Evolutionary conservation across 2,113 vertebrate species (phyloP).

Genomic region (Gymnobelideus leadbeateri): DNA sequence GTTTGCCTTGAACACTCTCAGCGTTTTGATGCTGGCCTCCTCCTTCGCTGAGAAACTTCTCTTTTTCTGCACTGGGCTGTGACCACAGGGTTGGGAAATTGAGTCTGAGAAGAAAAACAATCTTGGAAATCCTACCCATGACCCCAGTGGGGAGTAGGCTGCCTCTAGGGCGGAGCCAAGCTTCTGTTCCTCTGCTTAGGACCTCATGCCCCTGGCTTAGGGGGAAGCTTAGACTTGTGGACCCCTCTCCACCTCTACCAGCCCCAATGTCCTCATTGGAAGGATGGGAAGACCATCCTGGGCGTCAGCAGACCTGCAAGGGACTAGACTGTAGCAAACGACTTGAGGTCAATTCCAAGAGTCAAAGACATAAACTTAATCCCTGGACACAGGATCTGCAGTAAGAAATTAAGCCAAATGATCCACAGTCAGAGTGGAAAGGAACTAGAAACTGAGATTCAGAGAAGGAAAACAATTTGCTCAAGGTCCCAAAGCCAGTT

Average conservation of each 20-base stretch:
- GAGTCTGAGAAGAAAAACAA: constrained; percentile 74
- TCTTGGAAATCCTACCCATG: constrained; percentile 45
- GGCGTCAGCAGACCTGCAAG: background rate
- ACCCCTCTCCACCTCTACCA: background rate
- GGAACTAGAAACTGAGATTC: background rate
- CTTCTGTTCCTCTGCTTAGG: background rate
- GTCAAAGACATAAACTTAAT: background rate
- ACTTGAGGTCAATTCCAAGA: background rate
- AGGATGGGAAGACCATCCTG: background rate
- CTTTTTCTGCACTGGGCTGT: constrained; percentile 73
- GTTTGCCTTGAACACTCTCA: constrained; percentile 4
- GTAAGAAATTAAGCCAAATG: background rate
- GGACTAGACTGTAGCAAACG: background rate
- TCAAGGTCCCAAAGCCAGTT: background rate
- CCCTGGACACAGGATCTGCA: background rate
- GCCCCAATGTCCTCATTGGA: background rate
- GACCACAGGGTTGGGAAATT: constrained; percentile 80
- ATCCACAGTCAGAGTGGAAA: background rate
- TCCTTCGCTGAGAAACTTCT: constrained; percentile 71
- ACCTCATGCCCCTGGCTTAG: background rate
- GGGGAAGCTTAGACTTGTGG: background rate
- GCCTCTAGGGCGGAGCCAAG: constrained; percentile 7
- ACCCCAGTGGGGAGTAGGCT: constrained; percentile 39
- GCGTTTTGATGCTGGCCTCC: constrained; percentile 40
- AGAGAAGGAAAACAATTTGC: background rate